Conservation (phyloP, 2,888 invertebrate genomes). For the Aplocera efformata region DNA sequence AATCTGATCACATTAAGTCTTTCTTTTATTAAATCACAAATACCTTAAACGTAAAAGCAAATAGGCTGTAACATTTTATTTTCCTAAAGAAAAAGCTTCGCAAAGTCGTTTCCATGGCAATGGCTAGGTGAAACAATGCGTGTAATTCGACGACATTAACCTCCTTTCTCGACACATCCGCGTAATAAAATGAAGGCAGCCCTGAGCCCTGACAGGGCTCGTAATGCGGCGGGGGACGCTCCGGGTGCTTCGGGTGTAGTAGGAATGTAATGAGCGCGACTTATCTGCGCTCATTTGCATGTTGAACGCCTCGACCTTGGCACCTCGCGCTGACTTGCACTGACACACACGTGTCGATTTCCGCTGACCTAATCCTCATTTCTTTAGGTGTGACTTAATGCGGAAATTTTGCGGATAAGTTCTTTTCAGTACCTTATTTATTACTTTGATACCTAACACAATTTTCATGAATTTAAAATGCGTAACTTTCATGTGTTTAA, state of each 20-base stretch:
- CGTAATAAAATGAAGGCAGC: conserved; percentile 68
- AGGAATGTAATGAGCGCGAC: conserved; percentile 71
- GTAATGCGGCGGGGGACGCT: conserved; percentile 57
- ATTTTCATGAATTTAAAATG: too few relatives aligned
- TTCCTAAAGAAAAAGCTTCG: conserved; percentile 28
- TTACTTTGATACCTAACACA: too few relatives aligned
- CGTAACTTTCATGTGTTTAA: too few relatives aligned
- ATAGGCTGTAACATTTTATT: conserved; percentile 19
- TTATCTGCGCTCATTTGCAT: conserved; percentile 76
- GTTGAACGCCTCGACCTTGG: conserved; percentile 72
- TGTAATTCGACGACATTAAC: conserved; percentile 70
- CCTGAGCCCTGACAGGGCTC: conserved; percentile 57
- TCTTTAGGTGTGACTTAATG: too few relatives aligned
- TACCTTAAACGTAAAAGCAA: conserved; percentile 18
- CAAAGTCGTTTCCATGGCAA: conserved; percentile 54
- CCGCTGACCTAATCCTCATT: neutral
- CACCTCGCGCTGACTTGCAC: conserved; percentile 60
- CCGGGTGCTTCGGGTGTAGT: conserved; percentile 45
- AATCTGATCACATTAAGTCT: neutral
- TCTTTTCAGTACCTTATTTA: too few relatives aligned
- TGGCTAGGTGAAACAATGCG: conserved; percentile 68
- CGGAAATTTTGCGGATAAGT: too few relatives aligned
- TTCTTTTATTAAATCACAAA: neutral
- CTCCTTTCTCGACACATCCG: conserved; percentile 69
- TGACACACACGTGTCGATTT: conserved; percentile 52